phyloP scores from a whole-genome alignment of 1,140 invertebrate species.

The Ceratitis capitata region DNA sequence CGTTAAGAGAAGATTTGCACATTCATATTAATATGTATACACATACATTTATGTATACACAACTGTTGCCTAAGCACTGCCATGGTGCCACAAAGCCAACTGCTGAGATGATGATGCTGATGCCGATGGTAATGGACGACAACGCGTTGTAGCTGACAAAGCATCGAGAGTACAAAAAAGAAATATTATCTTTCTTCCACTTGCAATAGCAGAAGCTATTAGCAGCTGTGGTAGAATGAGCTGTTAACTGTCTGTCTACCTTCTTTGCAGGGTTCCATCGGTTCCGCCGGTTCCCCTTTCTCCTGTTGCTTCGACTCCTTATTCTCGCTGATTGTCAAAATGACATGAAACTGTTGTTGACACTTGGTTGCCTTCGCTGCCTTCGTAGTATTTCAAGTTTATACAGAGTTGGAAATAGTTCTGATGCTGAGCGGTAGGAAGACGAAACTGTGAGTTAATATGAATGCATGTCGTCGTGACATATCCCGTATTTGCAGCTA shows the following conservation, averaged over 20 bases:
- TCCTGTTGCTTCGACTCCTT: not conserved
- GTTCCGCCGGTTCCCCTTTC: not conserved
- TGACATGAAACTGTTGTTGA: constrained; percentile 28
- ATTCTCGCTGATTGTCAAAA: constrained; percentile 6
- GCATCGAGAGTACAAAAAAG: not conserved
- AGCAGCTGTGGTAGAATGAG: not conserved
- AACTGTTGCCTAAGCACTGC: not conserved
- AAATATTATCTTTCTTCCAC: not conserved
- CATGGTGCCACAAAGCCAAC: not conserved
- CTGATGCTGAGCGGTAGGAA: not conserved
- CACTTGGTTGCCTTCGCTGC: not conserved
- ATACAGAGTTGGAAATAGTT: not conserved
- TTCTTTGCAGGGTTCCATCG: not conserved
- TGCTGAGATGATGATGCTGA: not conserved
- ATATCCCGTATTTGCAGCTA: not conserved
- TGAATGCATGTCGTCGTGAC: not conserved
- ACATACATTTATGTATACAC: not conserved
- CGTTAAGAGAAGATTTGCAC: no score
- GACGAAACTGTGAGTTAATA: not conserved
- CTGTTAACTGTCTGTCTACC: not conserved
- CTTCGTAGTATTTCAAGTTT: not conserved
- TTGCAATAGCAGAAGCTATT: not conserved
- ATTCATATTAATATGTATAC: not conserved
- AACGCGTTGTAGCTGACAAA: constrained; percentile 7
- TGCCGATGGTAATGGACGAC: not conserved